Base-by-base conservation (phyloP, 2,888 invertebrate species). In the Cephus pygmeus region DNA sequence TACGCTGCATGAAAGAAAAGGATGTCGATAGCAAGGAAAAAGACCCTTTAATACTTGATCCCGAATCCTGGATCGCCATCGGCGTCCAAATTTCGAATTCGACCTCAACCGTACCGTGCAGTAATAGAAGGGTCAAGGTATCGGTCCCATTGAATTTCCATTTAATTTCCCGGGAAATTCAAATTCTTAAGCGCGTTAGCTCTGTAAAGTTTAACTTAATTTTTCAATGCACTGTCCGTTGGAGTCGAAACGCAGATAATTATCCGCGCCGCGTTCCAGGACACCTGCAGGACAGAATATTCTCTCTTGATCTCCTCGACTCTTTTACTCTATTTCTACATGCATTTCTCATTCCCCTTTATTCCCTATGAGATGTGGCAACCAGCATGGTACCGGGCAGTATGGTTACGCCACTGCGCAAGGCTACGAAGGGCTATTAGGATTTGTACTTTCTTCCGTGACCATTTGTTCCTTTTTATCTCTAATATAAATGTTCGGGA, bases 221-320 rank as follows among this genome's bases (percentile, higher is more conserved):
- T 35, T 35, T 12, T 35, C 35, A 12, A 12, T 1, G 77, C 80
- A 78, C 83, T 83, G 84, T 85, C 84, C 80, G 84, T 81, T 40
- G 75, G 36, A 71, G 69, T 69, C 74, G 56, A 23, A 56, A 56
- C 23, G 56, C 56, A 23, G 30, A 83, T 79, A 77, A 79, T 83
- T 82, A 84, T 84, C 83, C 80, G 83, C 71, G 84, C 71, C 79
- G 75, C 74, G 69, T 74, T 73, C 77, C 75, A 78, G 74, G 75
- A 75, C 77, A 69, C 73, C 77, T 73, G 75, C 71, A 76, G 56
- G 56, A 56, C 9, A 56, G 9, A 23, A 56, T 56, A 56, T 56
- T 74, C 77, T 31, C 73, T 34, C 34, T 75, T 69, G 69, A 68
- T 76, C 69, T 75, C 71, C 40, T 78, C 68, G 76, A 31, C 33